Evolutionary conservation across 2,888 invertebrate genomes (phyloP).

Genomic region (Caenorhabditis uteleia): DNA sequence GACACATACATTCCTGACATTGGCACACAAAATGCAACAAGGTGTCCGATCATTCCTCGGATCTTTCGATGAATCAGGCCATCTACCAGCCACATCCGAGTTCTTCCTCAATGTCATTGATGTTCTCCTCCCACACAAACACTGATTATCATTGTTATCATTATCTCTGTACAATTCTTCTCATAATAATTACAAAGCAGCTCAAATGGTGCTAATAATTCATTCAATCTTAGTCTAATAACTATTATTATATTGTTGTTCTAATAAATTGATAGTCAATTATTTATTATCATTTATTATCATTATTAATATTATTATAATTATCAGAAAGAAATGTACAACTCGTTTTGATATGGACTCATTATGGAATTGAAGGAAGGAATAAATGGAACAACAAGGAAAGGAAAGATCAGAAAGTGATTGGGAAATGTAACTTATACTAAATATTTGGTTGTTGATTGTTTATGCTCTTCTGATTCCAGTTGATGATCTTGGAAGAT

Average conservation of each 20-base stretch:
- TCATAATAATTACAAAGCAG: too few species aligned
- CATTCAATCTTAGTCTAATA: slow-evolving; percentile 6
- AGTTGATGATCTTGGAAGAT: slow-evolving; percentile 41
- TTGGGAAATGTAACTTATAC: slow-evolving; percentile 11
- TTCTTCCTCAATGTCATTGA: slow-evolving; percentile 51
- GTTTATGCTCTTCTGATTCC: slow-evolving; percentile 38
- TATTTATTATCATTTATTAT: background rate
- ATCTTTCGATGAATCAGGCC: slow-evolving; percentile 36
- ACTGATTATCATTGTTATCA: too few species aligned
- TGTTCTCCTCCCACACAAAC: slow-evolving; percentile 42
- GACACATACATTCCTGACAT: slow-evolving; percentile 53
- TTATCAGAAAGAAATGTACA: slow-evolving; percentile 33
- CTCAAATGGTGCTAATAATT: slow-evolving; percentile 1
- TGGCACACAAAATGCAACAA: slow-evolving; percentile 31
- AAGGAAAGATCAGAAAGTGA: slow-evolving; percentile 34
- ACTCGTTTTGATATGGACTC: slow-evolving; percentile 37
- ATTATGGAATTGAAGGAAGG: slow-evolving; percentile 21
- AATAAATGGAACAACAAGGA: slow-evolving; percentile 4
- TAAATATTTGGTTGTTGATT: background rate
- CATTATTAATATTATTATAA: slow-evolving; percentile 12
- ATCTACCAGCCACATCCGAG: slow-evolving; percentile 52
- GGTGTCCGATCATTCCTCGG: slow-evolving; percentile 28
- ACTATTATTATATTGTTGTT: slow-evolving; percentile 19
- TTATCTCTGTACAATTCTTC: too few species aligned
- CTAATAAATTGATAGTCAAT: slow-evolving; percentile 4